Conservation (phyloP, 1,140 invertebrate genomes). For the Trinorchestia longiramus region DNA sequence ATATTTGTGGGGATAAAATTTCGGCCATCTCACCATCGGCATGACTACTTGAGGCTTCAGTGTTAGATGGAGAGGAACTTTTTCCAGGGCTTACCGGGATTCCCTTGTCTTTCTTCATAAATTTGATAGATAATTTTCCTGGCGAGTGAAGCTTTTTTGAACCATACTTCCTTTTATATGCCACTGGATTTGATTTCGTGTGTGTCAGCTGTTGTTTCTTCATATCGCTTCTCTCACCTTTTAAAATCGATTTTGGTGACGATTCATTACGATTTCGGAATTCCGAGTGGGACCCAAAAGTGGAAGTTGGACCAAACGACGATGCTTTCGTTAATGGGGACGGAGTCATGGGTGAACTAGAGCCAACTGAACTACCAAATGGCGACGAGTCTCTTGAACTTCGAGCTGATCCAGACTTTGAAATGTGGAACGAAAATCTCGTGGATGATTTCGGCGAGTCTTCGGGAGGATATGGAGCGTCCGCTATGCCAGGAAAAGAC, state of each 20-base stretch:
- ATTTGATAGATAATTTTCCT: constrained; percentile 20
- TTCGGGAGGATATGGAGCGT: background rate
- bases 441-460: constrained; percentile 5
- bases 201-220: constrained; percentile 13
- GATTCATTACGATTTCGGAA: background rate
- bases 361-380: background rate
- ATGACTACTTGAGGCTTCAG: background rate
- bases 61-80: background rate
- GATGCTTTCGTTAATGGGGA: constrained; percentile 29
- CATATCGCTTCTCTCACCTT: background rate
- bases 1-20: background rate
- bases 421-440: constrained; percentile 4
- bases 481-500: background rate
- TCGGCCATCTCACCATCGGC: background rate
- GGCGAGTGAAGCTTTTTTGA: constrained; percentile 18
- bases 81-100: background rate
- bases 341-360: constrained; percentile 31
- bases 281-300: background rate
- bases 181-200: background rate
- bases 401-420: background rate
- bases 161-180: background rate
- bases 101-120: constrained; percentile 1
- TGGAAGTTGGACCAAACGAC: background rate
- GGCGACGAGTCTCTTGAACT: constrained; percentile 29
- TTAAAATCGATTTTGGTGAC: background rate